Conservation (phyloP, 1,140 invertebrate genomes). For the Octopus bimaculoides region DNA sequence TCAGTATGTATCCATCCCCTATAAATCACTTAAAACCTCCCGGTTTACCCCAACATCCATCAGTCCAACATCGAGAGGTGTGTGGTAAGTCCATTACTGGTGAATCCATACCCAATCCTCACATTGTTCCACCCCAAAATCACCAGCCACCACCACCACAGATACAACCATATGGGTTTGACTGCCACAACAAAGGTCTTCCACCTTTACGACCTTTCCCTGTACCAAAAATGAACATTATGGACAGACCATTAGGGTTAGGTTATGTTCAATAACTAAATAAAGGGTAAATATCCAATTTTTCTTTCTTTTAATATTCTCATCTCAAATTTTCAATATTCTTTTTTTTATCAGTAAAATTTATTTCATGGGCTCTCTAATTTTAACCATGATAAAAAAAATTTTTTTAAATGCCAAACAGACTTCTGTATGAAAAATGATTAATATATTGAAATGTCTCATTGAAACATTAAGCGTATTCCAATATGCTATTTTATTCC, state of each 20-base stretch:
- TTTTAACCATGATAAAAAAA: no score
- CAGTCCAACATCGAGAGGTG: background rate
- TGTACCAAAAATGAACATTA: slow-evolving; percentile 11
- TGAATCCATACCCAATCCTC: background rate
- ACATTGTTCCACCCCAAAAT: background rate
- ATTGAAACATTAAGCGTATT: no score
- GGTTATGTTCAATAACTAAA: slow-evolving; percentile 11
- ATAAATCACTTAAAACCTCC: slow-evolving; percentile 5
- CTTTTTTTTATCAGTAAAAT: background rate
- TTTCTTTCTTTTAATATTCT: slow-evolving; percentile 9
- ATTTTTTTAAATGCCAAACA: no score
- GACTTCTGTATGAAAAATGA: no score
- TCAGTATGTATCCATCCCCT: slow-evolving; percentile 10
- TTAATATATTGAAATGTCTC: no score
- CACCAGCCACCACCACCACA: background rate
- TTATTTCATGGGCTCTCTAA: no score
- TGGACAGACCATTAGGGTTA: slow-evolving; percentile 8
- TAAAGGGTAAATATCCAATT: slow-evolving; percentile 6
- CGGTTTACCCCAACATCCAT: background rate
- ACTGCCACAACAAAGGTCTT: slow-evolving; percentile 7
- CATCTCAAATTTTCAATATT: background rate
- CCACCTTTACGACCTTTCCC: slow-evolving; percentile 8
- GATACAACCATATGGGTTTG: slow-evolving; percentile 9
- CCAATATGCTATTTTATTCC: no score
- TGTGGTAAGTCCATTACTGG: background rate